Conservation (phyloP, 1,140 invertebrate species). For the Lepidostoma basale region DNA sequence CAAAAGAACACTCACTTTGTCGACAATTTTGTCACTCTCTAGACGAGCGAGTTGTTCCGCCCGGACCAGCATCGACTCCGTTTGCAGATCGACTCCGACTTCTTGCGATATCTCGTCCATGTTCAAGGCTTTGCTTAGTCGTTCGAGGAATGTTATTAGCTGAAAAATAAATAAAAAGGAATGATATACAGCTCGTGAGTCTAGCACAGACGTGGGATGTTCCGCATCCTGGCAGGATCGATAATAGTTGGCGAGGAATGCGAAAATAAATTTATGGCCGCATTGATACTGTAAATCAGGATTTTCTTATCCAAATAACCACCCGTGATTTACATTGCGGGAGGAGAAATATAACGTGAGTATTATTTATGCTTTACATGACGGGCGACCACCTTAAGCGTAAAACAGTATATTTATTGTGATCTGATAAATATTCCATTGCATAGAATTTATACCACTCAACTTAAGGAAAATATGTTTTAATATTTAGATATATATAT, state of each 20-base stretch:
- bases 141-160: slow-evolving; percentile 76
- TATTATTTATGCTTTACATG: no score
- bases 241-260: slow-evolving; percentile 8
- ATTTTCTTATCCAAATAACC: background rate
- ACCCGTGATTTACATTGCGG: background rate
- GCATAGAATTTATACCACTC: no score
- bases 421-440: no score
- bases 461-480: no score
- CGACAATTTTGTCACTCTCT: slow-evolving; percentile 78
- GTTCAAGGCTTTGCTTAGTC: slow-evolving; percentile 72
- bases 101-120: slow-evolving; percentile 80
- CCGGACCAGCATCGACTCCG: slow-evolving; percentile 75
- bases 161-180: slow-evolving; percentile 54
- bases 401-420: no score
- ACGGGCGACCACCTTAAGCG: no score
- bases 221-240: slow-evolving; percentile 51
- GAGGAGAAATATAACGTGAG: no score
- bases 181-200: slow-evolving; percentile 47
- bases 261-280: slow-evolving; percentile 4
- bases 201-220: slow-evolving; percentile 53
- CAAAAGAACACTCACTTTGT: slow-evolving; percentile 67
- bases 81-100: slow-evolving; percentile 78
- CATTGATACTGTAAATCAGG: background rate
- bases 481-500: no score
- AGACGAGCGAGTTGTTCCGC: slow-evolving; percentile 78